phyloP scores from a whole-genome alignment of 1,140 invertebrate species.

The Hyposmocoma kahamanoa region DNA sequence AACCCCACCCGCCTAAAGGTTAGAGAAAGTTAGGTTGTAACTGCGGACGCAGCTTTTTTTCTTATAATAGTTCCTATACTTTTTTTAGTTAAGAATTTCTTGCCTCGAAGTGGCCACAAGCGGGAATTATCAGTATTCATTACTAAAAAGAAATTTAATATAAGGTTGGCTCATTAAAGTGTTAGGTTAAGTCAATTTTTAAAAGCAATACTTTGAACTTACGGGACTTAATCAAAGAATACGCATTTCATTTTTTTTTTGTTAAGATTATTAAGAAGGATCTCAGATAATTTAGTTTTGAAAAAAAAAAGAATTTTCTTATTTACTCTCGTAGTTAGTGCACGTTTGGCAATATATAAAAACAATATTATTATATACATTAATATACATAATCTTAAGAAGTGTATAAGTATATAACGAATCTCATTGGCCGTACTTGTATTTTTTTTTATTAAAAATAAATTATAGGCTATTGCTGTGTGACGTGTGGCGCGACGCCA shows the following conservation, averaged over 20 bases:
- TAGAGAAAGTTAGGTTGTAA: slow-evolving; percentile 21
- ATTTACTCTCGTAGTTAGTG: slow-evolving; percentile 35
- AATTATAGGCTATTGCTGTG: slow-evolving; percentile 18
- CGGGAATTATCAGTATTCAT: slow-evolving; percentile 38
- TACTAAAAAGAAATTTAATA: slow-evolving; percentile 12
- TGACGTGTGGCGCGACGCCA: slow-evolving; percentile 15
- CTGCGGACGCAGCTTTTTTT: slow-evolving; percentile 27
- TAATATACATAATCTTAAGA: slow-evolving; percentile 38
- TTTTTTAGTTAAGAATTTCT: slow-evolving; percentile 21
- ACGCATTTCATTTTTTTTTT: slow-evolving; percentile 37
- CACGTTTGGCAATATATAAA: slow-evolving; percentile 53
- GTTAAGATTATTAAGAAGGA: slow-evolving; percentile 48
- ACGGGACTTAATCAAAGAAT: slow-evolving; percentile 37
- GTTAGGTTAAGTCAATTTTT: slow-evolving; percentile 34
- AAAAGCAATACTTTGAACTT: slow-evolving; percentile 34
- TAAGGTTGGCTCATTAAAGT: slow-evolving; percentile 20
- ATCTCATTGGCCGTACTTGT: slow-evolving; percentile 60
- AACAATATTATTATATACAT: slow-evolving; percentile 32
- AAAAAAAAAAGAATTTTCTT: slow-evolving; percentile 34
- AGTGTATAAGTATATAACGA: slow-evolving; percentile 39
- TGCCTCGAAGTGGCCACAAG: slow-evolving; percentile 10
- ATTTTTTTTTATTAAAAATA: slow-evolving; percentile 28
- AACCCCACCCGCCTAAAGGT: slow-evolving; percentile 28
- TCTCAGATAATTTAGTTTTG: slow-evolving; percentile 69
- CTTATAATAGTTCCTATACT: slow-evolving; percentile 48